Base-by-base conservation (phyloP, 2,113 vertebrate species). In the Onychostoma macrolepis region DNA sequence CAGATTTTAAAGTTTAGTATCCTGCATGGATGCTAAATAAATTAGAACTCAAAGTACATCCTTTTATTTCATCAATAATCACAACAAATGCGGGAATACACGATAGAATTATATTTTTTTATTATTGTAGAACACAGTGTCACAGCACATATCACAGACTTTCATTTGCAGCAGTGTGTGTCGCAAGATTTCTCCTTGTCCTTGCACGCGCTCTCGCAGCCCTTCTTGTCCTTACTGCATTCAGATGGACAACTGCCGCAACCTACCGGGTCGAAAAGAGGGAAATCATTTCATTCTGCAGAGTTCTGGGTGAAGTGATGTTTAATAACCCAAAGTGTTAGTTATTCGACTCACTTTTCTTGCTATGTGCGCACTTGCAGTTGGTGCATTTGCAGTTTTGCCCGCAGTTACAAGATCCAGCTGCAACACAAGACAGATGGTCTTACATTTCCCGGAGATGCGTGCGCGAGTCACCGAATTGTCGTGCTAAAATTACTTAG, bases 371-470 rank as follows among this genome's bases (percentile, higher is more conserved):
- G 80, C 86, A 83, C 1, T 72, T 38, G 80, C 86, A 87, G 24
- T 87, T 78, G 38, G 80, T 58, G 72, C 86, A 87, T 41, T 87
- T 87, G 86, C 86, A 87, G 72, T 87, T 77, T 26, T 77, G 19
- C 24, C 86, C 86, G 80, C 86, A 83, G 43, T 63, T 78, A 69
- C 80, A 77, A 21, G 86, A 69, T 84, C 71, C 80, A 78, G 33
- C 86, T 87, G 30, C 36, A 84, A 48, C 21, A 81, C 28, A 38
- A 38, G 4, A 84, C 56, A 75, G 7, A 24, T n/a, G 19, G 7
- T 19, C 21, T 56, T 17, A 28, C 8, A 58, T n/a, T 28, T 33
- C 5, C 24, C 7, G 4, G 24, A 4, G 13, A 33, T 26, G 17
- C 24, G 24, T 9, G 15, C 28, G 33, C 13, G 36, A 8, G 19